Evolutionary conservation across 2,113 vertebrate species (phyloP), one percentile per base, ranked within the genome.

Genomic region (human (Homo sapiens)): DNA sequence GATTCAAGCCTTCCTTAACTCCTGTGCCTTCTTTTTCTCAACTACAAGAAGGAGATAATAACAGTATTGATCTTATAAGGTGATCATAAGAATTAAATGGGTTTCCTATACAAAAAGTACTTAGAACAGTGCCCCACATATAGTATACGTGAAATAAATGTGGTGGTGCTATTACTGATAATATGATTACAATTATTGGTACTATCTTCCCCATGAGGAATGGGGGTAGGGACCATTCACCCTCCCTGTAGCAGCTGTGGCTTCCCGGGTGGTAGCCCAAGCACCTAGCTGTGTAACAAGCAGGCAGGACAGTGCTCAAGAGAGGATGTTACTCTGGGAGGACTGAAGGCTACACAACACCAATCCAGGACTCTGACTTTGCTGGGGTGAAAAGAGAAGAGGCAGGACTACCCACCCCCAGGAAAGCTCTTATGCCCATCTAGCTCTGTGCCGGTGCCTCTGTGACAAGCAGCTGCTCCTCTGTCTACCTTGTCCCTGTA

Each of bases 401-500:
- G 5, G 8, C 23, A 1, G 25, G 20, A 40, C 40, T 61, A 2
- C 35, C 32, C 11, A 2, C 0, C 32, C 32, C 16, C 25, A 1
- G 1, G 12, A 23, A 78, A 75, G 43, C 14, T 70, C 76, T 66
- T 6, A 10, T 6, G 18, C 55, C 81, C 22, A 0, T 10, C 14
- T 6, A 79, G 35, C 27, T 82, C 72, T 2, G 0, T 17, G n/a
- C 23, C 43, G 30, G 40, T 4, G 14, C 14, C 14, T 5, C 7
- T 9, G 4, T 17, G 14, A 6, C 82, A 27, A 59, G 64, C 6
- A 6, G 30, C 9, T 45, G 1, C 32, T 52, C 40, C 27, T 40
- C 40, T 8, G 10, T 66, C 6, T 38, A 20, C 40, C 18, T 40
- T n/a, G 3, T 32, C 20, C 45, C 38, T 22, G 0, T 0, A 6